Percentiles rank a stretch among this genome's conserved stretches.
These are phyloP conservation scores for Phoxinus phoxinus DNA, from an alignment of 2,113 vertebrate species.

Conservation along the genomic window DNA sequence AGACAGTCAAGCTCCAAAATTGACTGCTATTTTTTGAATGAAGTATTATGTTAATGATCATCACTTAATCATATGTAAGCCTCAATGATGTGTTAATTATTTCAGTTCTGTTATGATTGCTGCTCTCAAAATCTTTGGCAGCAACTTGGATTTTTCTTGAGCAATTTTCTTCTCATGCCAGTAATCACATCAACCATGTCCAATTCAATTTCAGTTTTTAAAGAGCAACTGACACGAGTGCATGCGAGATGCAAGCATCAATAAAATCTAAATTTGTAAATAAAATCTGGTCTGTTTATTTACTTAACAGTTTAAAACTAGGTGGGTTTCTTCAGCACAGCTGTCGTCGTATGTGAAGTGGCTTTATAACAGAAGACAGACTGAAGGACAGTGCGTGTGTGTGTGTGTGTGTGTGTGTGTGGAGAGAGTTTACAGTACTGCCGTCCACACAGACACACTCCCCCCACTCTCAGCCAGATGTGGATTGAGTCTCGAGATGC, in stretches of 20 bases:
- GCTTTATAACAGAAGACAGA: not conserved
- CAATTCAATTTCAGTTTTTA: not conserved
- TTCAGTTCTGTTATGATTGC: too few relatives aligned
- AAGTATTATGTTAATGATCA: too few relatives aligned
- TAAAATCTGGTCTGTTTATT: not conserved
- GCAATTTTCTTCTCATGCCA: too few relatives aligned
- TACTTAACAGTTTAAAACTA: not conserved
- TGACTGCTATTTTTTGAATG: too few relatives aligned
- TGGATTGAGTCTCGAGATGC: slow-evolving; percentile 74
- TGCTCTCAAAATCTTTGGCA: too few relatives aligned
- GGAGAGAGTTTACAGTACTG: too few relatives aligned
- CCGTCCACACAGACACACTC: not conserved
- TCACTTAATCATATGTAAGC: too few relatives aligned
- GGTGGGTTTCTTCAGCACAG: slow-evolving; percentile 35
- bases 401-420: not conserved
- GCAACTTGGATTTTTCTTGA: too few relatives aligned
- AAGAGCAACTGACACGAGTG: not conserved
- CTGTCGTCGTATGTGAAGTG: slow-evolving; percentile 52
- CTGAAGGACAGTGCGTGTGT: not conserved
- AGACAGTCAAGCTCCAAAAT: too few relatives aligned
- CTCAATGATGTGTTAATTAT: too few relatives aligned
- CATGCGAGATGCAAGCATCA: not conserved
- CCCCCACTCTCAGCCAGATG: slow-evolving; percentile 64
- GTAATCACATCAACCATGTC: too few relatives aligned
- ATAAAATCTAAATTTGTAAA: not conserved